These are phyloP conservation scores for Chymomyza costata DNA, from an alignment of 1,140 invertebrate genomes.

Conservation along the genomic window DNA sequence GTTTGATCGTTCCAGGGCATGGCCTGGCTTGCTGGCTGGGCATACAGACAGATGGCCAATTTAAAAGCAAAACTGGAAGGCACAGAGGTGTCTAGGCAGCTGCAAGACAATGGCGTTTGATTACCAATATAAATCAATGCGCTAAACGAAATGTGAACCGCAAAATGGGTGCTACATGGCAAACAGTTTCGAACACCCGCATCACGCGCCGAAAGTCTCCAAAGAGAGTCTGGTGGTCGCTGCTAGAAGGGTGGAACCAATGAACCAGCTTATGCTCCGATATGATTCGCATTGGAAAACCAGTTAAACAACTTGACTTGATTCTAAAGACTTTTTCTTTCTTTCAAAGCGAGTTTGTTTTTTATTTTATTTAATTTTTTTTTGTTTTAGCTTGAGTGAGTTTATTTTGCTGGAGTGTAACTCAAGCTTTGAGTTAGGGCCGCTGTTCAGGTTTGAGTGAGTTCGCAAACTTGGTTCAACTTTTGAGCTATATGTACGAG, in stretches of 20 bases:
- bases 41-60: too few species aligned
- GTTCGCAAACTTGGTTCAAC: too few species aligned
- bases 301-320: constrained; percentile 67
- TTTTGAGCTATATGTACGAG: background rate
- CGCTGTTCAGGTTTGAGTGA: constrained; percentile 22
- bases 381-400: constrained; percentile 25
- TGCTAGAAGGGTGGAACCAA: constrained; percentile 4
- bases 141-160: constrained; percentile 34
- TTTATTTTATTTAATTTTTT: constrained; percentile 27
- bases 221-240: too few species aligned
- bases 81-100: constrained; percentile 34
- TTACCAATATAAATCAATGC: constrained; percentile 71
- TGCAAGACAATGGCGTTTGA: constrained; percentile 65
- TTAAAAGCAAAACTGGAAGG: constrained; percentile 28
- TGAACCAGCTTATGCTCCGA: constrained; percentile 15
- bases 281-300: constrained; percentile 32
- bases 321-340: constrained; percentile 72
- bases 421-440: constrained; percentile 27
- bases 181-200: constrained; percentile 31
- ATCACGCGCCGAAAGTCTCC: constrained; percentile 28
- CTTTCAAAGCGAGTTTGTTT: constrained; percentile 49
- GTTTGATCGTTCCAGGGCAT: constrained; percentile 63
- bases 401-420: constrained; percentile 24
- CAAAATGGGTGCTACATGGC: constrained; percentile 36
- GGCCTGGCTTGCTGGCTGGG: constrained; percentile 60